Base-by-base conservation (phyloP, 2,113 vertebrate species). In the Oncorhynchus nerka region DNA sequence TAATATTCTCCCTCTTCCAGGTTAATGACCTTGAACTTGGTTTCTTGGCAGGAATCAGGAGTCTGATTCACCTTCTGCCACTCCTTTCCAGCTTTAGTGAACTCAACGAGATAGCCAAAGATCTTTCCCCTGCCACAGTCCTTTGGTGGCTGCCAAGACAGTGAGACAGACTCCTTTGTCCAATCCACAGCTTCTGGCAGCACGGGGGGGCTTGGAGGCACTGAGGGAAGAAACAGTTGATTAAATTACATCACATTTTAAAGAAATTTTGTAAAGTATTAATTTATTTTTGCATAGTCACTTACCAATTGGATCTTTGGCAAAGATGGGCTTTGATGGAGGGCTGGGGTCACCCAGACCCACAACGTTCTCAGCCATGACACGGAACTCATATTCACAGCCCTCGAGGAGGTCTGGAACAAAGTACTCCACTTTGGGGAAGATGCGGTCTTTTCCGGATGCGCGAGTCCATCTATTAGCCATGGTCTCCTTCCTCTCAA, bases 401-500 rank as follows among this genome's bases (percentile, higher is more conserved):
- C 97, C 96, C 89, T 97, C 87, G 70, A 99, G 94, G 78, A 99
- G 96, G 73, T 99, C 97, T 12, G 93, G 94, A 75, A 98, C 97
- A 83, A 92, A 96, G 88, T 94, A 98, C 81, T 98, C 95, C 75
- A 95, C 95, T 81, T 94, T 91, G 0, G 93, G 92, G 64, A 92
- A 93, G 88, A 99, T 99, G 0, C 91, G 93, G 3, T 98, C 96
- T 74, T 86, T 97, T 84, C 51, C 51, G 4, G 95, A 96, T 87
- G 87, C 93, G 85, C 84, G 90, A 70, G 80, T 80, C 91, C 95
- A 99, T 92, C 94, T 93, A 77, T 94, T 97, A 84, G 96, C 93
- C 96, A 95, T 99, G 34, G 98, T 99, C 91, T 99, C 98, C 76
- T 96, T 99, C 92, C 95, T 98, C 90, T 99, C 97, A 70, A 99